phyloP scores from a whole-genome alignment of 2,113 vertebrate species.

The Megalops atlanticus region DNA sequence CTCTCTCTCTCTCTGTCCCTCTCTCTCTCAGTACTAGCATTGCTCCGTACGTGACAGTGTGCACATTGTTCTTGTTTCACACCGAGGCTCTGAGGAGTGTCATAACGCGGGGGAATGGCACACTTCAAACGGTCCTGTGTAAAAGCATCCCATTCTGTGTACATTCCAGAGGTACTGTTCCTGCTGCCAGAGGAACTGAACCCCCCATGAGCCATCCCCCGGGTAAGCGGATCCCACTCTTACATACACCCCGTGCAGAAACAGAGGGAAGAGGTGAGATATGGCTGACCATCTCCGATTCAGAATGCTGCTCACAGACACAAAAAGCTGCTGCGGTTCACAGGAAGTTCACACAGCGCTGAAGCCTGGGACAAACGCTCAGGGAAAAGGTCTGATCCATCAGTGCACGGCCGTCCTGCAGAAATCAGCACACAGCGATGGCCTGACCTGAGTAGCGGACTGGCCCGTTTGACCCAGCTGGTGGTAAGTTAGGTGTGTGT shows the following conservation, averaged over 20 bases:
- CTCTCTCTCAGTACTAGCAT: background rate
- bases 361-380: too few species aligned
- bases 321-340: too few species aligned
- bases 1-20: slow-evolving; percentile 1
- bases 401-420: background rate
- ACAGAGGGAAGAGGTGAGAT: background rate
- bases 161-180: background rate
- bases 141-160: background rate
- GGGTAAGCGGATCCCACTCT: background rate
- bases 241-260: background rate
- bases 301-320: too few species aligned
- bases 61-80: background rate
- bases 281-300: background rate
- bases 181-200: background rate
- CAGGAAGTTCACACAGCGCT: too few species aligned
- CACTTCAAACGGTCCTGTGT: background rate
- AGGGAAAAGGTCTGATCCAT: background rate
- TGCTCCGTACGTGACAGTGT: background rate
- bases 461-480: background rate
- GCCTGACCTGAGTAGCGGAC: background rate
- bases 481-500: background rate
- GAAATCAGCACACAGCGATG: background rate
- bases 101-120: background rate
- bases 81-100: background rate
- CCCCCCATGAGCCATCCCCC: background rate